Evolutionary conservation across 2,113 vertebrate genomes (phyloP).

Genomic region (Elanoides forficatus): DNA sequence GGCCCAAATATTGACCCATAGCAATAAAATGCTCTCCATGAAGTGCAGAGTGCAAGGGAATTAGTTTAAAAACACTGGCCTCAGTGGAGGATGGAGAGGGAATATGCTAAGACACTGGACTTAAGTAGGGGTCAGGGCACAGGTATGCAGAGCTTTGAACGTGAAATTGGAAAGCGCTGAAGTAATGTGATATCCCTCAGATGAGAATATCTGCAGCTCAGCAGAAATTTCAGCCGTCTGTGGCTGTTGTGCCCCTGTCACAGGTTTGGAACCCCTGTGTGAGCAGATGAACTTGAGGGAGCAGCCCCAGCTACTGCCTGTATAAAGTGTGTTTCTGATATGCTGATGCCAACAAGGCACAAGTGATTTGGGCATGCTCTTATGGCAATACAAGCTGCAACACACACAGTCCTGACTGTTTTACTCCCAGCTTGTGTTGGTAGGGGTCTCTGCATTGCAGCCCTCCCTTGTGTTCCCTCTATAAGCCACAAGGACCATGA

Average conservation of each 20-base stretch:
- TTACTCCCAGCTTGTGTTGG: not conserved
- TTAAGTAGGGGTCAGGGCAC: slow-evolving; percentile 43
- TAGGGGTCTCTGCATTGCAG: not conserved
- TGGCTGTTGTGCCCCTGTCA: not conserved
- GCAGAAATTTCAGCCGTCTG: slow-evolving; percentile 14
- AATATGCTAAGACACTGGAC: slow-evolving; percentile 45
- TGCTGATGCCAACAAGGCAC: not conserved
- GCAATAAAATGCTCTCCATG: not conserved
- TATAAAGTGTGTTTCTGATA: not conserved
- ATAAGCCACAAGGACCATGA: not conserved
- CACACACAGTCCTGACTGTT: accelerated
- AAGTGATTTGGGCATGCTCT: not conserved
- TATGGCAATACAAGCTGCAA: not conserved
- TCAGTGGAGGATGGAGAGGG: not conserved
- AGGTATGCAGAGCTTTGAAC: slow-evolving; percentile 55
- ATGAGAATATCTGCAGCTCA: not conserved
- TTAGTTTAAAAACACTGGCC: not conserved
- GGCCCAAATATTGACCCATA: not conserved
- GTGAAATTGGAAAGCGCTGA: not conserved
- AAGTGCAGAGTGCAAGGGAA: not conserved
- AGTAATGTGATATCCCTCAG: slow-evolving; percentile 27
- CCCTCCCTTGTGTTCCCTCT: not conserved
- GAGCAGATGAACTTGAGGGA: not conserved
- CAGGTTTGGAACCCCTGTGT: not conserved
- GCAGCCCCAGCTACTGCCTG: not conserved